A percentile compares a stretch with the other conserved stretches of the same genome.
Evolutionary conservation across 2,888 invertebrate genomes (phyloP).

Genomic region (Aphidoletes aphidimyza): DNA sequence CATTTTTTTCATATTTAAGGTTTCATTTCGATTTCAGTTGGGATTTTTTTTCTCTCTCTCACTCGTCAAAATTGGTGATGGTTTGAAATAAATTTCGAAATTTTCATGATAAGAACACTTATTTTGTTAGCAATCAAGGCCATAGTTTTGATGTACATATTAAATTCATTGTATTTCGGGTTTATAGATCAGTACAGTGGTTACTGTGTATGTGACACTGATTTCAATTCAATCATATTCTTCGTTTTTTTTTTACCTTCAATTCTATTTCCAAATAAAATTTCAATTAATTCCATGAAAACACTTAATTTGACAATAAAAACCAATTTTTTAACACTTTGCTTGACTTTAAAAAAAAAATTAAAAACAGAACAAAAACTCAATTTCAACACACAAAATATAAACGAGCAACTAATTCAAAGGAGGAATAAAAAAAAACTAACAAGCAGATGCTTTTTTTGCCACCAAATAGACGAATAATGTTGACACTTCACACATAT

Average conservation of each 20-base stretch:
- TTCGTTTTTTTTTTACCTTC: neutral
- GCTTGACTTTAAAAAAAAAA: neutral
- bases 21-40: neutral
- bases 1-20: neutral
- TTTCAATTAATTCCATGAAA: neutral
- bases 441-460: slow-evolving; percentile 51
- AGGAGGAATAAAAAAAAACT: neutral
- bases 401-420: slow-evolving; percentile 35
- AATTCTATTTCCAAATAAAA: neutral
- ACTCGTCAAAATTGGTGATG: neutral
- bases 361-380: no score
- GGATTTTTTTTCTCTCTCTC: neutral
- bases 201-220: slow-evolving; percentile 33
- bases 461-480: slow-evolving; percentile 34
- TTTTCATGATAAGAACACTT: neutral
- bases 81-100: neutral
- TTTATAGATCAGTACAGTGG: neutral
- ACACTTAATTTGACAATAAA: neutral
- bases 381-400: neutral
- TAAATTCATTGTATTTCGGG: neutral
- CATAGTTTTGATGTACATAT: slow-evolving; percentile 16
- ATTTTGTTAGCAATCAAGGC: slow-evolving; percentile 1
- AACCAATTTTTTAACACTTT: neutral
- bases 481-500: slow-evolving; percentile 52
- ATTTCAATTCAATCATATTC: neutral